Percentiles rank a stretch among this genome's conserved stretches.
These are phyloP conservation scores for Benitochromis conjunctus DNA, from an alignment of 2,113 vertebrate genomes.

Conservation along the genomic window DNA sequence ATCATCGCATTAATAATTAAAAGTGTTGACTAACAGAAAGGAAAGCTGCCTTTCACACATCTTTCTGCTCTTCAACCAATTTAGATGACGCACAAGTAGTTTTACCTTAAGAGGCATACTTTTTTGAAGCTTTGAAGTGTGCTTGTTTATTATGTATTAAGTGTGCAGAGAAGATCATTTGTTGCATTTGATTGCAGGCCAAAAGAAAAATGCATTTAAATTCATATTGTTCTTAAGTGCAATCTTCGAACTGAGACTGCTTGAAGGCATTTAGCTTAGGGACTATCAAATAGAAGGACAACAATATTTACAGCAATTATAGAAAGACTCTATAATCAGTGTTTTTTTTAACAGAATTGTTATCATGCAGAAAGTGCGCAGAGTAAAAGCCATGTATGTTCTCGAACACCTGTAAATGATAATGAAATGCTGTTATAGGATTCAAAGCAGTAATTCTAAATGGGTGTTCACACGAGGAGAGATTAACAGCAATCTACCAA, in stretches of 20 bases:
- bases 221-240: neutral
- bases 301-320: neutral
- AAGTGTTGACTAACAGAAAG: conserved; percentile 27
- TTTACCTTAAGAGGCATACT: neutral
- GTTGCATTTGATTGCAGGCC: neutral
- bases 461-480: rapidly evolving
- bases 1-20: conserved; percentile 61
- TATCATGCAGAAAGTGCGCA: neutral
- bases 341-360: neutral
- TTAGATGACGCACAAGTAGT: conserved; percentile 18
- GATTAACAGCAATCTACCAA: neutral
- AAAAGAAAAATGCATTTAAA: neutral
- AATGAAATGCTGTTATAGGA: neutral
- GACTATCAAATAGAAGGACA: neutral
- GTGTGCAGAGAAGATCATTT: neutral
- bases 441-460: neutral
- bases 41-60: conserved; percentile 48
- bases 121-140: neutral
- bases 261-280: neutral
- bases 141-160: neutral
- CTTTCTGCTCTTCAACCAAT: conserved; percentile 21
- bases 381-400: neutral
- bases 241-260: neutral
- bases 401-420: neutral
- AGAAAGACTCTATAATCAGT: neutral